Percentiles rank a stretch among this genome's conserved stretches.
Conservation (phyloP, 2,888 invertebrate genomes). For the Smittia sp. region DNA sequence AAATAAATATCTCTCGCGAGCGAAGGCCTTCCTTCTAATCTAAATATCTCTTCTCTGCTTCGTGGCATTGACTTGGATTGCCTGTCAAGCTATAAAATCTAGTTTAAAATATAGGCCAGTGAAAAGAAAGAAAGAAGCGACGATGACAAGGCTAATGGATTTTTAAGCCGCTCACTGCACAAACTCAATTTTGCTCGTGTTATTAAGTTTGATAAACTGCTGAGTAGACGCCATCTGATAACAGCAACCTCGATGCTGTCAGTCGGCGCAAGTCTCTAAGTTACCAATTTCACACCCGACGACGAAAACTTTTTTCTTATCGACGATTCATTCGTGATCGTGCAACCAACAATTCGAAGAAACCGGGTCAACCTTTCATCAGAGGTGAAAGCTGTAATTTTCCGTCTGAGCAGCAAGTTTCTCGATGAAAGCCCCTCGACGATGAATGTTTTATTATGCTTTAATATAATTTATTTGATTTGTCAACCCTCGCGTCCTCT, state of each 20-base stretch:
- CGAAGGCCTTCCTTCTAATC: not conserved
- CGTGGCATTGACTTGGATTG: not conserved
- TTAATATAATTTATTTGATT: not conserved
- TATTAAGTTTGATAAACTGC: conserved; percentile 36
- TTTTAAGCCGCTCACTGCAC: conserved; percentile 28
- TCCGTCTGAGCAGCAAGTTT: no score
- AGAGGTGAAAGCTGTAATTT: no score
- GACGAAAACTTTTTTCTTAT: not conserved
- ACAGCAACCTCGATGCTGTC: not conserved
- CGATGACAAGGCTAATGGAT: conserved; percentile 22
- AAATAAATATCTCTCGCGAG: no score
- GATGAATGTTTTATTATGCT: not conserved
- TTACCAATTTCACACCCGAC: not conserved
- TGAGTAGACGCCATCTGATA: conserved; percentile 25
- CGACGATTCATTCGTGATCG: no score
- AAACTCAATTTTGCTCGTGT: conserved; percentile 26
- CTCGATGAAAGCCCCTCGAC: not conserved
- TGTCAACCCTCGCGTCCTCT: not conserved
- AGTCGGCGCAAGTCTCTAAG: no score
- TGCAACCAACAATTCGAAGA: no score
- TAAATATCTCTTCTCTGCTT: not conserved
- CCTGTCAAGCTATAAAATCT: not conserved
- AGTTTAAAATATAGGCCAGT: conserved; percentile 32
- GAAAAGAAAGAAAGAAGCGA: not conserved
- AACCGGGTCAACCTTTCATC: no score